These are phyloP conservation scores for Drosophila lutescens DNA, from an alignment of 2,888 invertebrate genomes.

Conservation along the genomic window DNA sequence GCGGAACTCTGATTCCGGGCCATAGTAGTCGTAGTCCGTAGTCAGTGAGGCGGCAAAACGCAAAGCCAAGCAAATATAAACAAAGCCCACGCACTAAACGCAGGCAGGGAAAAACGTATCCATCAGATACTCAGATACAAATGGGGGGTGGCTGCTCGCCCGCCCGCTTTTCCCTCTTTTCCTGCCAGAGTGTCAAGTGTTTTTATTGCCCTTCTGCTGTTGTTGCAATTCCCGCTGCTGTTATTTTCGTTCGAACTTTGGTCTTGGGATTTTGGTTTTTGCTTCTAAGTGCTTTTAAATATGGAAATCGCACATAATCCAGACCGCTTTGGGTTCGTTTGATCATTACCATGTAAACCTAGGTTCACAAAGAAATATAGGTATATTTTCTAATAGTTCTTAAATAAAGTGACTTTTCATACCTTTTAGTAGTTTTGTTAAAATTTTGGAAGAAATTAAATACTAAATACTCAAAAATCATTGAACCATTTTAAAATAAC, in stretches of 20 bases:
- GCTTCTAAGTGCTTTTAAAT: slow-evolving; percentile 64
- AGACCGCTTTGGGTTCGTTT: background rate
- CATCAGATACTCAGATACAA: slow-evolving; percentile 30
- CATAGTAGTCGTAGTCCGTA: slow-evolving; percentile 40
- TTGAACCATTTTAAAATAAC: too few species aligned
- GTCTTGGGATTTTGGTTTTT: slow-evolving; percentile 41
- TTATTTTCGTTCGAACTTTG: slow-evolving; percentile 34
- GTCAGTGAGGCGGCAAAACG: slow-evolving; percentile 77
- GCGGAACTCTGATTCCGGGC: slow-evolving; percentile 66
- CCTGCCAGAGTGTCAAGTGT: slow-evolving; percentile 71
- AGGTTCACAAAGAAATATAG: too few species aligned
- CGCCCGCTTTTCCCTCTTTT: slow-evolving; percentile 20
- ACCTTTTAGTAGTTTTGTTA: too few species aligned
- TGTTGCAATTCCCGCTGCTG: slow-evolving; percentile 27
- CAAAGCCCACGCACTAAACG: slow-evolving; percentile 51
- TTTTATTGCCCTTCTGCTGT: slow-evolving; percentile 65
- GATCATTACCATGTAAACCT: background rate
- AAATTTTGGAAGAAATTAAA: too few species aligned
- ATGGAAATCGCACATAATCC: slow-evolving; percentile 2
- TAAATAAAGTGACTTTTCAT: too few species aligned
- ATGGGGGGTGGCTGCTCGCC: slow-evolving; percentile 36
- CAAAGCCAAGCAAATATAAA: slow-evolving; percentile 80
- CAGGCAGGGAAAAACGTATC: slow-evolving; percentile 38
- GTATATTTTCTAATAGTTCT: too few species aligned
- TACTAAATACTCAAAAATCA: too few species aligned